Evolutionary conservation across 2,888 invertebrate species (phyloP).

Genomic region (Monoplex corrugatus): DNA sequence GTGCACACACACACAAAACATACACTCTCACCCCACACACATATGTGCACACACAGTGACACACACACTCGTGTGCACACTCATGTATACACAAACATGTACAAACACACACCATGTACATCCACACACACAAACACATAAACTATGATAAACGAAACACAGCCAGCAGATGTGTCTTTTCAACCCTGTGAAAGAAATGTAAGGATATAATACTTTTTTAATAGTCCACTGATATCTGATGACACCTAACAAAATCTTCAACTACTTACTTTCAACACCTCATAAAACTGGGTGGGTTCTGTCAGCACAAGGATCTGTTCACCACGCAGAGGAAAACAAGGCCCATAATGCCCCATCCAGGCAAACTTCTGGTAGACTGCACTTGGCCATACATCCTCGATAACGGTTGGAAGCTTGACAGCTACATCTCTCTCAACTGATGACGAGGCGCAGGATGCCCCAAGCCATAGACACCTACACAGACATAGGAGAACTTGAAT

Average conservation of each 20-base stretch:
- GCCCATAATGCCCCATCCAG: constrained; percentile 71
- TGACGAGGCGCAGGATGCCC: constrained; percentile 9
- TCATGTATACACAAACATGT: too few species aligned
- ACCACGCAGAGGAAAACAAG: constrained; percentile 76
- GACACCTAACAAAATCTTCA: neutral
- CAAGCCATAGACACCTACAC: constrained; percentile 27
- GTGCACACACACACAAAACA: too few species aligned
- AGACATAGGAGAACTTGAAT: too few species aligned
- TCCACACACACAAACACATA: neutral
- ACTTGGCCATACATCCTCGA: constrained; percentile 28
- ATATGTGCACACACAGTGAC: too few species aligned
- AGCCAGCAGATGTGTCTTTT: too few species aligned
- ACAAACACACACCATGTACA: neutral
- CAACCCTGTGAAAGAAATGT: neutral
- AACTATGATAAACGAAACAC: neutral
- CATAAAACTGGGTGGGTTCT: constrained; percentile 78
- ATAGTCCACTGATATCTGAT: too few species aligned
- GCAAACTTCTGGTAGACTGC: constrained; percentile 57
- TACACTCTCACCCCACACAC: too few species aligned
- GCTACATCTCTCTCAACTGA: constrained; percentile 28
- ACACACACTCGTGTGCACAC: too few species aligned
- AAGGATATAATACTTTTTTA: too few species aligned
- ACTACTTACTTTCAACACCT: constrained; percentile 75
- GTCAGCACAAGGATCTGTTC: constrained; percentile 74
- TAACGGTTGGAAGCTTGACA: neutral